phyloP scores from a whole-genome alignment of 2,797 vertebrate species.

The Coilia nasus region DNA sequence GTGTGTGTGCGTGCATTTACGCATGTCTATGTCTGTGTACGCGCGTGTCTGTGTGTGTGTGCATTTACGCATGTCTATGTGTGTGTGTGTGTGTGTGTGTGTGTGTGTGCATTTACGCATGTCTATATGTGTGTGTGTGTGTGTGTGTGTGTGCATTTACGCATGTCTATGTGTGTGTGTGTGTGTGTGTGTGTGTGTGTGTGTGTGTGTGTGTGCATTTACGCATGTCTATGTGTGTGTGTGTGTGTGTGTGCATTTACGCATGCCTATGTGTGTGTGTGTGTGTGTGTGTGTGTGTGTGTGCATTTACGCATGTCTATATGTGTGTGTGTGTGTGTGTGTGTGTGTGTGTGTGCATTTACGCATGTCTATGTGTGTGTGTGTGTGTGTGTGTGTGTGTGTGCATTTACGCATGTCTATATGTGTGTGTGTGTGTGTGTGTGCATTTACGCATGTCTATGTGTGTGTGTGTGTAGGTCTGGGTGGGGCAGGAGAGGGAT shows the following conservation, averaged over 20 bases:
- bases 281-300: not conserved
- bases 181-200: no score
- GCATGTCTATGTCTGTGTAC: not conserved
- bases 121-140: no score
- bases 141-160: no score
- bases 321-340: no score
- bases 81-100: not conserved
- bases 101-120: not conserved
- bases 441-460: not conserved
- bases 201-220: no score
- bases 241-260: not conserved
- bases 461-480: not conserved
- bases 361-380: no score
- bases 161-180: not conserved
- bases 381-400: not conserved
- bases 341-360: not conserved
- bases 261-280: constrained; percentile 18
- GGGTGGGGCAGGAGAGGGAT: constrained; percentile 34
- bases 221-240: not conserved
- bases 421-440: not conserved
- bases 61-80: not conserved
- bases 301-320: no score
- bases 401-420: not conserved
- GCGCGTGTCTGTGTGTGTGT: not conserved
- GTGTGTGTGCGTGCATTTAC: not conserved